Conservation (phyloP, 2,797 vertebrate species). For the Sciaenops ocellatus region DNA sequence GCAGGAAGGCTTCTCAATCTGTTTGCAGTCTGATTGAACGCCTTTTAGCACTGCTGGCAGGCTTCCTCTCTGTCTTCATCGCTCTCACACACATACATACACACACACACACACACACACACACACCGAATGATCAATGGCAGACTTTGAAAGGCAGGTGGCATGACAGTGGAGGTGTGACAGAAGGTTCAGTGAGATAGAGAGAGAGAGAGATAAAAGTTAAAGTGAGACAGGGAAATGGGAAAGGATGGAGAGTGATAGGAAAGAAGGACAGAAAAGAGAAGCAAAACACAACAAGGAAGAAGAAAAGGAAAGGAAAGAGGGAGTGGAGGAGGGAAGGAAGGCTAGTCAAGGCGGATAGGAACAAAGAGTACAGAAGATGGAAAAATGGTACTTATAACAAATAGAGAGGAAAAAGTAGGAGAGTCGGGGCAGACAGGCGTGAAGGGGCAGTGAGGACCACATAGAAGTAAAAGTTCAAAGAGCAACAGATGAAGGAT, state of each 20-base stretch:
- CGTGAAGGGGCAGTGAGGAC: not conserved
- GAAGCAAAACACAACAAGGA: no score
- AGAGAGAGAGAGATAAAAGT: not conserved
- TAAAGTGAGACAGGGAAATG: not conserved
- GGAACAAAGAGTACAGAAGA: not conserved
- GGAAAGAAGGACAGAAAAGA: not conserved
- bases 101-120: conserved; percentile 22
- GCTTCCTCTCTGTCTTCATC: conserved; percentile 21
- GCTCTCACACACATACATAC: conserved; percentile 1
- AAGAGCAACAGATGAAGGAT: conserved; percentile 37
- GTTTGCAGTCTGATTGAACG: conserved; percentile 44
- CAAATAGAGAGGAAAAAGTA: not conserved
- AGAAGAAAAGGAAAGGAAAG: not conserved
- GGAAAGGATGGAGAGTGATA: not conserved
- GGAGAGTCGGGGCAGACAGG: not conserved
- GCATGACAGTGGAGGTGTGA: conserved; percentile 28
- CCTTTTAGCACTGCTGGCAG: conserved; percentile 44
- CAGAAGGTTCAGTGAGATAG: not conserved
- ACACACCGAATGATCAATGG: conserved; percentile 9
- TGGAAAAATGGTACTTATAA: not conserved
- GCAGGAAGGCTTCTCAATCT: conserved; percentile 49
- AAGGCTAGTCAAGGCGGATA: not conserved
- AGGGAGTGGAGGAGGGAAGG: not conserved
- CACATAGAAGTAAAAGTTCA: conserved; percentile 22
- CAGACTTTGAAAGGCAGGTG: conserved; percentile 43